These are phyloP conservation scores for Bos indicus DNA, from an alignment of 2,113 vertebrate species.

Conservation along the genomic window DNA sequence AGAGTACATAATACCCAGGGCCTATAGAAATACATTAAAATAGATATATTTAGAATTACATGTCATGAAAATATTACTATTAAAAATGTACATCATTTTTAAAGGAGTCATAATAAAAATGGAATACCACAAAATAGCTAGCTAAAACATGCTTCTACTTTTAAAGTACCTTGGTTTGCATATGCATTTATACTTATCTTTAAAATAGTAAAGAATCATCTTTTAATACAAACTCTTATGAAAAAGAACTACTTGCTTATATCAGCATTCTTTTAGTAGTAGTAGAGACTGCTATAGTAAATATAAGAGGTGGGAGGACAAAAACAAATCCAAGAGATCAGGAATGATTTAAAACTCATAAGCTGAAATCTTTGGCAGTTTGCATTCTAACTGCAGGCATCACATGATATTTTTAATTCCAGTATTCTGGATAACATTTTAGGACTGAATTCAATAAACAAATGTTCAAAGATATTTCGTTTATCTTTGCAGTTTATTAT, in stretches of 20 bases:
- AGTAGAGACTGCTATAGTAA: slow-evolving; percentile 71
- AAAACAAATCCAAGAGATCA: slow-evolving; percentile 76
- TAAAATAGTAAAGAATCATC: slow-evolving; percentile 69
- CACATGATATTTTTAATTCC: slow-evolving; percentile 61
- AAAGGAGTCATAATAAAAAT: slow-evolving; percentile 50
- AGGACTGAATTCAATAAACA: slow-evolving; percentile 71
- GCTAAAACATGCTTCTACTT: slow-evolving; percentile 58
- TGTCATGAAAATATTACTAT: slow-evolving; percentile 10
- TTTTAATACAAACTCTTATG: slow-evolving; percentile 73
- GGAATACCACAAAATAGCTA: slow-evolving; percentile 47
- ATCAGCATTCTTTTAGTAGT: slow-evolving; percentile 69
- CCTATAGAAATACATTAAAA: slow-evolving; percentile 21
- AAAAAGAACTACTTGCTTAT: slow-evolving; percentile 69
- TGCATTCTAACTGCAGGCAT: slow-evolving; percentile 60
- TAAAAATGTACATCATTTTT: slow-evolving; percentile 30
- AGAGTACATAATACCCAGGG: background rate
- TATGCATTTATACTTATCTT: slow-evolving; percentile 55
- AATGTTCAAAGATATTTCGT: slow-evolving; percentile 59
- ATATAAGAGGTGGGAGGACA: slow-evolving; percentile 67
- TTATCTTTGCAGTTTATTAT: slow-evolving; percentile 71
- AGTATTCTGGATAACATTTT: slow-evolving; percentile 51
- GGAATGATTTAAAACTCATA: slow-evolving; percentile 78
- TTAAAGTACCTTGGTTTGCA: slow-evolving; percentile 71
- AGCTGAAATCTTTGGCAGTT: slow-evolving; percentile 72
- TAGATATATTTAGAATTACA: background rate